Evolutionary conservation across 2,888 invertebrate species (phyloP).

Genomic region (Melanostoma scalare): DNA sequence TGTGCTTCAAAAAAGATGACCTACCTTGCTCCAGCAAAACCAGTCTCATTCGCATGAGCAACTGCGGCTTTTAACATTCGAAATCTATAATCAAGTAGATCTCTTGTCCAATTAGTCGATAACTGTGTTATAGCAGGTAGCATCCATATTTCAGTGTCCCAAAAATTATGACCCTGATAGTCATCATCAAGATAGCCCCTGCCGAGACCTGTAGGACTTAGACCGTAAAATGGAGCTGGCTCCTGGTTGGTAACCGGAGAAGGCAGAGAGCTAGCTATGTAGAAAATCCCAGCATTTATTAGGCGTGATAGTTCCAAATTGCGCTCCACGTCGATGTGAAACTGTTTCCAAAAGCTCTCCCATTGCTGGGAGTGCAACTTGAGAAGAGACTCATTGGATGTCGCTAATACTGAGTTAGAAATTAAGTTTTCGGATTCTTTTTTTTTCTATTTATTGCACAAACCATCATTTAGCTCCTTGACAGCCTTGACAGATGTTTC

Average conservation of each 20-base stretch:
- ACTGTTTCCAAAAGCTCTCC: conserved; percentile 83
- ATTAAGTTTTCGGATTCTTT: neutral
- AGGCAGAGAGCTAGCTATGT: conserved; percentile 84
- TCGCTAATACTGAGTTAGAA: conserved; percentile 55
- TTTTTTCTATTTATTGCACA: too few species aligned
- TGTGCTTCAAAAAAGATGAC: neutral
- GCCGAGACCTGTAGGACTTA: conserved; percentile 85
- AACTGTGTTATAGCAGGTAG: conserved; percentile 84
- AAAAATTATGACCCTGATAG: conserved; percentile 85
- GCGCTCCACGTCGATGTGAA: conserved; percentile 83
- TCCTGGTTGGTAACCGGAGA: conserved; percentile 82
- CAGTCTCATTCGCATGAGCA: conserved; percentile 83
- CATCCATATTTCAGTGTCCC: conserved; percentile 87
- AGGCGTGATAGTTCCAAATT: conserved; percentile 82
- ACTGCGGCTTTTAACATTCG: conserved; percentile 83
- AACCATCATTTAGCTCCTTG: conserved; percentile 79
- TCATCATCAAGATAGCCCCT: conserved; percentile 80
- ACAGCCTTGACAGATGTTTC: conserved; percentile 82
- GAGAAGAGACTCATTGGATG: conserved; percentile 82
- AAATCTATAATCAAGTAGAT: conserved; percentile 83
- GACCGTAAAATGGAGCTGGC: conserved; percentile 83
- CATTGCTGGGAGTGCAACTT: conserved; percentile 83
- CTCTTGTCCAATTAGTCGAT: conserved; percentile 82
- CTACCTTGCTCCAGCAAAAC: conserved; percentile 84
- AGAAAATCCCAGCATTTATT: conserved; percentile 85